phyloP scores from a whole-genome alignment of 2,797 vertebrate species.

The Gymnocypris eckloni region DNA sequence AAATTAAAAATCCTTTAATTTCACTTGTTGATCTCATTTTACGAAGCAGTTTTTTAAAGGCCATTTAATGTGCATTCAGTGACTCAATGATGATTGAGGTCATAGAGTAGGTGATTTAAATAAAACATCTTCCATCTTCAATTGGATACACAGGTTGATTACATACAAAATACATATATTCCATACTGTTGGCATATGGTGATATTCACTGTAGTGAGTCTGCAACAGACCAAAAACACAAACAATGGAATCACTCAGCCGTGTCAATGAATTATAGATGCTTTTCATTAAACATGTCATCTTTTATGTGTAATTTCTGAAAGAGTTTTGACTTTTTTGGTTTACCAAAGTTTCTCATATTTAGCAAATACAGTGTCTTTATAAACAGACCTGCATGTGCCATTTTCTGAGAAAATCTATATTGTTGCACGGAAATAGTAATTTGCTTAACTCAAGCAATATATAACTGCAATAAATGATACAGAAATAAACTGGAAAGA shows the following conservation, averaged over 20 bases:
- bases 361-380: background rate
- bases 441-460: background rate
- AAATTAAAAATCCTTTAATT: background rate
- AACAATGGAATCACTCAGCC: constrained; percentile 67
- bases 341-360: background rate
- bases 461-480: background rate
- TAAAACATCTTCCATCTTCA: background rate
- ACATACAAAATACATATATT: background rate
- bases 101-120: background rate
- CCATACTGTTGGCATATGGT: background rate
- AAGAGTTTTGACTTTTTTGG: constrained; percentile 30
- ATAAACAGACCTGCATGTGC: constrained; percentile 25
- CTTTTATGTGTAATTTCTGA: constrained; percentile 38
- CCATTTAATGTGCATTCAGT: background rate
- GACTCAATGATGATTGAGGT: background rate
- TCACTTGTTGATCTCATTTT: background rate
- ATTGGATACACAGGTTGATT: background rate
- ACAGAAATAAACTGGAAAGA: background rate
- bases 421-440: background rate
- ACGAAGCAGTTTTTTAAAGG: background rate
- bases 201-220: constrained; percentile 25
- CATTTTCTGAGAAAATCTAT: background rate
- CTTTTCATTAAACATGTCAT: constrained; percentile 71
- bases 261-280: constrained; percentile 70
- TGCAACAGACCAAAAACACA: constrained; percentile 49